Conservation (phyloP, 2,113 vertebrate genomes). For the Toxotes chatareus region DNA sequence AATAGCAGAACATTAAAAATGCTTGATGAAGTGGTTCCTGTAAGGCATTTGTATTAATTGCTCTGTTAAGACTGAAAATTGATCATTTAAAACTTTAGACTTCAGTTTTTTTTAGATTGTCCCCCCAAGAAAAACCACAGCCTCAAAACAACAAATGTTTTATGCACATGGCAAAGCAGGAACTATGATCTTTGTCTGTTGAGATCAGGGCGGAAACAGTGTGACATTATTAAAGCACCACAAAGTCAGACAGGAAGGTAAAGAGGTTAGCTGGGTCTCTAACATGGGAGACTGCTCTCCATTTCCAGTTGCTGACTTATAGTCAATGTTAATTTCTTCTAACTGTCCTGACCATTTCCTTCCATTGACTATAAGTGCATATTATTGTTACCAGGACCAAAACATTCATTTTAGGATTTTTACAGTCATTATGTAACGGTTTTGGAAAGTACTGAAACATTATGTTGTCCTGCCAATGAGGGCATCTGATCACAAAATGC, state of each 20-base stretch:
- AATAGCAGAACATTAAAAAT: background rate
- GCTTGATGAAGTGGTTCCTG: slow-evolving; percentile 5
- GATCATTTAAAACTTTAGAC: background rate
- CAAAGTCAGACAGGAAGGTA: background rate
- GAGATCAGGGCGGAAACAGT: background rate
- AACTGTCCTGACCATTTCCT: too few species aligned
- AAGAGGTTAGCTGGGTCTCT: background rate
- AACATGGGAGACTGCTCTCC: background rate
- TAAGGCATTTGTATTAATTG: slow-evolving; percentile 15
- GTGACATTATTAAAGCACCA: background rate
- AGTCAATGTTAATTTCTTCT: too few species aligned
- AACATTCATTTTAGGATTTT: background rate
- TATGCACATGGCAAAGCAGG: background rate
- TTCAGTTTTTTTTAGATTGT: background rate
- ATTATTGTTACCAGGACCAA: background rate
- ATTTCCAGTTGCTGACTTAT: too few species aligned
- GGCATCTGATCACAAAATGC: background rate
- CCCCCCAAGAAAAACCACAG: background rate
- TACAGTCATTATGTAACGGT: background rate
- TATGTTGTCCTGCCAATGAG: background rate
- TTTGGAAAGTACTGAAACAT: background rate
- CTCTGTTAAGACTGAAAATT: slow-evolving; percentile 18
- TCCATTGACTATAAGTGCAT: too few species aligned
- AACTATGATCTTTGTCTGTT: background rate
- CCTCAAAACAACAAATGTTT: background rate